A percentile compares a stretch with the other conserved stretches of the same genome.
Evolutionary conservation across 2,113 vertebrate species (phyloP).

Genomic region (Epinephelus lanceolatus): DNA sequence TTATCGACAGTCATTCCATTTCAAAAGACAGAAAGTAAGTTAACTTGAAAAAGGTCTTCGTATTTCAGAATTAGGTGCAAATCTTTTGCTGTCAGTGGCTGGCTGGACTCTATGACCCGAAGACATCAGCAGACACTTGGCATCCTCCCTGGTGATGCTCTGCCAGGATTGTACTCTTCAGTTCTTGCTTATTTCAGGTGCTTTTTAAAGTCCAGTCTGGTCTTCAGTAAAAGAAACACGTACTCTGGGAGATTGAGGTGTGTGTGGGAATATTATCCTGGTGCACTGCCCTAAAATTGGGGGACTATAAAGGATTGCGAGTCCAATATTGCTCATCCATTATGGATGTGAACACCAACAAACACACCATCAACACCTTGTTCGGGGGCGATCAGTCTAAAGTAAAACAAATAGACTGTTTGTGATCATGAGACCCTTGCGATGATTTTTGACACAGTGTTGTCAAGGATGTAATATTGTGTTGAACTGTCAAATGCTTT

Average conservation of each 20-base stretch:
- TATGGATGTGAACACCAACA: not conserved
- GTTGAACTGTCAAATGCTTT: not conserved
- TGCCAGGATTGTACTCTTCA: slow-evolving; percentile 20
- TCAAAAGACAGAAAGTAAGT: not conserved
- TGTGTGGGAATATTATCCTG: not conserved
- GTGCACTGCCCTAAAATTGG: not conserved
- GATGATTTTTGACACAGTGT: not conserved
- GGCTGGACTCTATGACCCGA: slow-evolving; percentile 6
- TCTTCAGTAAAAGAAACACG: not conserved
- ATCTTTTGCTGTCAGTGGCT: not conserved
- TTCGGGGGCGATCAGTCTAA: not conserved
- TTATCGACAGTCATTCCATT: not conserved
- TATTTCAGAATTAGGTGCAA: not conserved
- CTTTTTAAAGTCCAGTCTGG: slow-evolving; percentile 3
- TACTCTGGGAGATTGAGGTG: not conserved
- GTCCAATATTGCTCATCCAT: not conserved
- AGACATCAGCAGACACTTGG: slow-evolving; percentile 27
- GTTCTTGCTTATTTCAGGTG: not conserved
- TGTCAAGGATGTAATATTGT: not conserved
- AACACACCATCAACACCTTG: not conserved
- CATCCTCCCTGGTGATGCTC: not conserved
- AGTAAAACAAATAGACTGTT: not conserved
- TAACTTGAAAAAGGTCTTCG: not conserved
- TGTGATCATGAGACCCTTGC: not conserved
- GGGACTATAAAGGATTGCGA: not conserved